Percentiles rank a stretch among this genome's conserved stretches.
phyloP scores from a whole-genome alignment of 2,113 vertebrate genomes.

The Prionailurus bengalensis region DNA sequence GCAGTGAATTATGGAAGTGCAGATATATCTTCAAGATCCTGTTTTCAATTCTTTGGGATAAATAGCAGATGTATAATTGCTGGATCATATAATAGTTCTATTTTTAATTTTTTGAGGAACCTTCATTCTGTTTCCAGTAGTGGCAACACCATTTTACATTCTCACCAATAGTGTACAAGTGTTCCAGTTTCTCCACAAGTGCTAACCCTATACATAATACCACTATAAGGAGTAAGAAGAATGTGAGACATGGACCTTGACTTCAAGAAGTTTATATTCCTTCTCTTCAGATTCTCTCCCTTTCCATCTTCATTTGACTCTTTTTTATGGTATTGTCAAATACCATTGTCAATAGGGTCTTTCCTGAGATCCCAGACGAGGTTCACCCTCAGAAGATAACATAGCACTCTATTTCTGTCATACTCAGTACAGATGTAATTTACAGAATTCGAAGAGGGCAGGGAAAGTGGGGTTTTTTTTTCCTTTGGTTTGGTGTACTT shows the following conservation, averaged over 20 bases:
- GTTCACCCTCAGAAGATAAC: not conserved
- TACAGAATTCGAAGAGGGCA: not conserved
- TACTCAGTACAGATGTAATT: not conserved
- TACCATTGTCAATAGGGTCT: not conserved
- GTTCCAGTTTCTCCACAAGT: not conserved
- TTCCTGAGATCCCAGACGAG: not conserved
- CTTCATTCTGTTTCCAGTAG: not conserved
- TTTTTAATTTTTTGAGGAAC: slow-evolving; percentile 5
- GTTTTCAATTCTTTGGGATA: not conserved
- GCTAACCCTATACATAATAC: not conserved
- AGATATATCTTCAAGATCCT: not conserved
- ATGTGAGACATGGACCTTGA: not conserved
- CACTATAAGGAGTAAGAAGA: not conserved
- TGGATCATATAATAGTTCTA: not conserved
- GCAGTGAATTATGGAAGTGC: not conserved
- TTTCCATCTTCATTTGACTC: not conserved
- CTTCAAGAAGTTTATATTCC: not conserved
- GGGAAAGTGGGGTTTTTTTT: not conserved
- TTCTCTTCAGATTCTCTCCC: slow-evolving; percentile 8
- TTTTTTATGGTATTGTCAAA: not conserved
- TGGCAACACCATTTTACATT: not conserved
- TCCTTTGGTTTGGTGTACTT: not conserved
- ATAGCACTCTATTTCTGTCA: not conserved
- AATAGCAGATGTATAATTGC: not conserved
- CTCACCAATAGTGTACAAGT: not conserved